Base-by-base conservation (phyloP, 2,888 invertebrate species). In the Sabatieria punctata region DNA sequence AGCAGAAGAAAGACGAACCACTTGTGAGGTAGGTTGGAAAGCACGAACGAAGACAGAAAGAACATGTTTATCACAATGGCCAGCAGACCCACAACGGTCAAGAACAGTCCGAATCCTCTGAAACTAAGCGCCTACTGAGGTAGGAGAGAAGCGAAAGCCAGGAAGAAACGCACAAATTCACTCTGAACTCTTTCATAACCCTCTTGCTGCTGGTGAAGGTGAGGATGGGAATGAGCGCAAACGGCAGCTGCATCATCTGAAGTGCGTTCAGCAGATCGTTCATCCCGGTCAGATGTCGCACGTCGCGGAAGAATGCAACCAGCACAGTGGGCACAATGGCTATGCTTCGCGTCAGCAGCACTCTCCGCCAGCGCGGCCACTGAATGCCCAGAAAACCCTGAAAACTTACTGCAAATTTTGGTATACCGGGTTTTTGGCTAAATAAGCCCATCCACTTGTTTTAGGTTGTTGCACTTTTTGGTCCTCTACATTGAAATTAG, bases 331-430 rank as follows among this genome's bases (percentile, higher is more conserved):
- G 75, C 6, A 78, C 66, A 52, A 86, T 85, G 24, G 86, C 86
- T 55, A 86, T 80, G 4, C 78, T 73, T 55, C 86, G 75, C 0
- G 86, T 86, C 55, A 86, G 74, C 21, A 85, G 68, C 1, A 86
- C 83, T 61, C 86, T 71, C 67, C 80, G 80, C 86, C 85, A 86
- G 35, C 82, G 74, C 1, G 80, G 75, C 85, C 85, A 85, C 57
- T 78, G 77, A 18, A 85, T 70, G 61, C 83, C 80, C 21, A 85
- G 68, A 63, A 85, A 85, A 13, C 85, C 85, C 73, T 74, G 51
- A 2, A 56, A 49, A 13, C n/a, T n/a, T n/a, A n/a, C n/a, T n/a
- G n/a, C n/a, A n/a, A n/a, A n/a, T n/a, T n/a, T n/a, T n/a, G n/a
- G n/a, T n/a, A n/a, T n/a, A n/a, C n/a, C n/a, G n/a, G n/a, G n/a